phyloP scores from a whole-genome alignment of 2,888 invertebrate genomes.

The Drosophila infuscata region DNA sequence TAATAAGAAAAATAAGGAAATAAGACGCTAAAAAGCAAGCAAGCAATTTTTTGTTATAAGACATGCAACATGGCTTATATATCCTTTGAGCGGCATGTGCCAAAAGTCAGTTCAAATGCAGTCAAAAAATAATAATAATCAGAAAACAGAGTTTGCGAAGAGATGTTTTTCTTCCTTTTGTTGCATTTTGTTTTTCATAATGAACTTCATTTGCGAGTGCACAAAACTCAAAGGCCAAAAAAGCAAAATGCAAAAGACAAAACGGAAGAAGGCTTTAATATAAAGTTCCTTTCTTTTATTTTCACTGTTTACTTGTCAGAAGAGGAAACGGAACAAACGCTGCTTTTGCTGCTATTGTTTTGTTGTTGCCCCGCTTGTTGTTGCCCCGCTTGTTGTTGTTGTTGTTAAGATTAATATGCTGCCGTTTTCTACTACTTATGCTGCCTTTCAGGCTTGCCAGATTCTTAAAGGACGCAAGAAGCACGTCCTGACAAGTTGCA shows the following conservation, averaged over 20 bases:
- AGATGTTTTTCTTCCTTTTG: background rate
- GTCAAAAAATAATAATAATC: slow-evolving; percentile 28
- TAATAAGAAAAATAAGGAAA: background rate
- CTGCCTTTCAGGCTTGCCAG: slow-evolving; percentile 66
- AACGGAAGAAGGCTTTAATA: slow-evolving; percentile 55
- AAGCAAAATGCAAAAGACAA: slow-evolving; percentile 11
- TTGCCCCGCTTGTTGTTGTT: slow-evolving; percentile 43
- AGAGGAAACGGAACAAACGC: slow-evolving; percentile 13
- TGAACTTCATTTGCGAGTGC: slow-evolving; percentile 66
- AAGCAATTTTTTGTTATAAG: background rate
- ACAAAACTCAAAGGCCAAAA: slow-evolving; percentile 28
- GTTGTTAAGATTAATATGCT: slow-evolving; percentile 74
- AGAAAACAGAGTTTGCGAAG: slow-evolving; percentile 1
- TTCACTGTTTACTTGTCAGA: background rate
- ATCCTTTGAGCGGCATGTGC: slow-evolving; percentile 3
- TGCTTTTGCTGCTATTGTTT: slow-evolving; percentile 44
- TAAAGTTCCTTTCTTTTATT: slow-evolving; percentile 32
- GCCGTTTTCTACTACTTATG: slow-evolving; percentile 77
- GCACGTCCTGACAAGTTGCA: slow-evolving; percentile 59
- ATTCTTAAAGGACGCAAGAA: slow-evolving; percentile 56
- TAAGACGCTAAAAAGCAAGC: slow-evolving; percentile 9
- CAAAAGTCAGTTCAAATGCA: background rate
- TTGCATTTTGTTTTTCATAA: slow-evolving; percentile 33
- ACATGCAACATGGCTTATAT: background rate
- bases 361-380: slow-evolving; percentile 8